Evolutionary conservation across 1,140 invertebrate species (phyloP).

Genomic region (Drosophila mauritiana): DNA sequence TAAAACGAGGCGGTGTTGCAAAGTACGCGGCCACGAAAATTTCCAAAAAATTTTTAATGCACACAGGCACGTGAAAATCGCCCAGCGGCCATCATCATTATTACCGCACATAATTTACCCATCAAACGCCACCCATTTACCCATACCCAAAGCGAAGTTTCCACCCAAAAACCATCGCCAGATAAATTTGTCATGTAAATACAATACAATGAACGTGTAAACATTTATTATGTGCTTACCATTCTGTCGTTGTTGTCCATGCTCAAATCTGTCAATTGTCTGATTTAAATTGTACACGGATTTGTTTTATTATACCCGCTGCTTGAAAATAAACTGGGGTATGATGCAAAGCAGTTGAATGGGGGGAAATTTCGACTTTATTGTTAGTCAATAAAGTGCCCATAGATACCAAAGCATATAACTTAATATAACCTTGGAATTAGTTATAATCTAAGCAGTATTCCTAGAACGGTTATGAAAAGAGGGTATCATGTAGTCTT

Average conservation of each 20-base stretch:
- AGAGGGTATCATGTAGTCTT: neutral
- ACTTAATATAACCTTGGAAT: too few relatives aligned
- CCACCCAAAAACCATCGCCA: conserved; percentile 7
- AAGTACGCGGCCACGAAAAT: conserved; percentile 47
- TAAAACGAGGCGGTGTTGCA: conserved; percentile 44
- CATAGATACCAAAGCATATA: too few relatives aligned
- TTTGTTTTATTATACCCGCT: conserved; percentile 31
- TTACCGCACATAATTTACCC: neutral
- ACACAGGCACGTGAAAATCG: conserved; percentile 26
- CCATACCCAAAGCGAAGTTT: neutral
- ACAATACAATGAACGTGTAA: conserved; percentile 54
- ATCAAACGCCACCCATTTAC: neutral
- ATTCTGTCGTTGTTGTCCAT: conserved; percentile 19
- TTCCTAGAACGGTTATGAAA: neutral
- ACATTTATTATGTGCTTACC: conserved; percentile 56
- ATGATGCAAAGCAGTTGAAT: neutral
- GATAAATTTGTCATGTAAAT: conserved; percentile 56
- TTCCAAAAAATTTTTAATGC: conserved; percentile 47
- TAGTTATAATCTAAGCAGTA: too few relatives aligned
- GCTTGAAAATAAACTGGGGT: too few relatives aligned
- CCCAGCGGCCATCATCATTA: conserved; percentile 14
- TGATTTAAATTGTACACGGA: conserved; percentile 54
- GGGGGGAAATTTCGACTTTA: too few relatives aligned
- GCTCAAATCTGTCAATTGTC: conserved; percentile 45
- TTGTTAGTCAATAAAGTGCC: too few relatives aligned